Conservation (phyloP, 2,888 invertebrate genomes). For the Netelia melanura region DNA sequence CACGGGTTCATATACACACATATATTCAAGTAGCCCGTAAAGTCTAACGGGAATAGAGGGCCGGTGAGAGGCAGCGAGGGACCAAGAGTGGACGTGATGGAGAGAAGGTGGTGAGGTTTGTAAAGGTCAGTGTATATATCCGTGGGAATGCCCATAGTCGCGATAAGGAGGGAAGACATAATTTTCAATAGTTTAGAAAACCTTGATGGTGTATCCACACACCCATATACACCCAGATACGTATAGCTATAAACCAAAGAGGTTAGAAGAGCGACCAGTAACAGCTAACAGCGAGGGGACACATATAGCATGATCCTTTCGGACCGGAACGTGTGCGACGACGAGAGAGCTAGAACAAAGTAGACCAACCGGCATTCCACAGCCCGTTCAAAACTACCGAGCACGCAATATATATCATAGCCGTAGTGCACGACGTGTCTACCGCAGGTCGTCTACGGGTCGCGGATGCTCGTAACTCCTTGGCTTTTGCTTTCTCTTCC, state of each 20-base stretch:
- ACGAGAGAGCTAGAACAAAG: slow-evolving; percentile 48
- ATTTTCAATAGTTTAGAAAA: slow-evolving; percentile 74
- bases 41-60: slow-evolving; percentile 43
- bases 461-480: slow-evolving; percentile 76
- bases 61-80: slow-evolving; percentile 11
- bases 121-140: slow-evolving; percentile 66
- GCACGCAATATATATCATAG: slow-evolving; percentile 74
- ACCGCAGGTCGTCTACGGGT: slow-evolving; percentile 74
- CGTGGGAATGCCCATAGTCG: slow-evolving; percentile 21
- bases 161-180: slow-evolving; percentile 71
- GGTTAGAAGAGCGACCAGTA: slow-evolving; percentile 15
- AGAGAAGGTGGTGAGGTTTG: slow-evolving; percentile 28
- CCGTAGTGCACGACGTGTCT: slow-evolving; percentile 71
- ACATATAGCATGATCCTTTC: slow-evolving; percentile 50
- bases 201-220: slow-evolving; percentile 19
- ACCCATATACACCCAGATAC: not conserved
- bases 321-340: slow-evolving; percentile 42
- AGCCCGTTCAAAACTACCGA: slow-evolving; percentile 41
- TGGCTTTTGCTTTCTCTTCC: slow-evolving; percentile 52
- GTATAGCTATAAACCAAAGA: not conserved
- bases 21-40: slow-evolving; percentile 60
- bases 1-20: slow-evolving; percentile 10
- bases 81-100: not conserved
- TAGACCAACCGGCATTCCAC: not conserved
- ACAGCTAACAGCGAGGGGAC: slow-evolving; percentile 12